Evolutionary conservation across 2,888 invertebrate genomes (phyloP), one percentile per base, ranked within the genome.

Genomic region (Ethmia dodecea): DNA sequence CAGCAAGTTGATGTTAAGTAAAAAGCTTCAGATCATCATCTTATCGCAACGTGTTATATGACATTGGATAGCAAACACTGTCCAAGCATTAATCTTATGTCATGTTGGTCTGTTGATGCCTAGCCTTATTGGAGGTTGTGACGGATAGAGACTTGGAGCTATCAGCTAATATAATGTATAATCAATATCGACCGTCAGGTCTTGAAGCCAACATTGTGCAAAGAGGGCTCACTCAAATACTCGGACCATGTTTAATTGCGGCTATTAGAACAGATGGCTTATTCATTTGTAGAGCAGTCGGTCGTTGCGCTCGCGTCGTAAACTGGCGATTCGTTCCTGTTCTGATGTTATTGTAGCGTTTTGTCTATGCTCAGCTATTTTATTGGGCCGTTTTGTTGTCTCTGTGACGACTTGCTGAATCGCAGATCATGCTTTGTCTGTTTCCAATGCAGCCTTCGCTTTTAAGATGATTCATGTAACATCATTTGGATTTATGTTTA

Each of bases 231-330:
- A 58, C 46, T 53, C 42, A 50, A 49, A 51, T 55, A 59, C 63
- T 63, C 63, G 63, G 66, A 72, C 70, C 77, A 76, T 81, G 83
- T 83, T 86, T 86, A 84, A 86, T 84, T 84, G 84, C 72, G 60
- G 67, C 86, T 74, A 86, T 86, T 84, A 83, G 81, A 78, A 74
- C 83, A 83, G 84, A 86, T 86, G 83, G 84, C 86, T 84, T 86
- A 84, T 84, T 84, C 86, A 86, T 84, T 84, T 84, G 84, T 86
- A 84, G 83, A 84, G 78, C 83, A 84, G 60, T 80, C 79, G 83
- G 74, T 76, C 80, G 80, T 76, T 75, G 80, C 68, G 76, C 72
- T 78, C 26, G 69, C 74, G 81, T 86, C 84, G 84, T 84, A 84
- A 84, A 84, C 80, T 80, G 72, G 76, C 75, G 74, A 83, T 86